Base-by-base conservation (phyloP, 2,888 invertebrate genomes). In the Athalia rosae region DNA sequence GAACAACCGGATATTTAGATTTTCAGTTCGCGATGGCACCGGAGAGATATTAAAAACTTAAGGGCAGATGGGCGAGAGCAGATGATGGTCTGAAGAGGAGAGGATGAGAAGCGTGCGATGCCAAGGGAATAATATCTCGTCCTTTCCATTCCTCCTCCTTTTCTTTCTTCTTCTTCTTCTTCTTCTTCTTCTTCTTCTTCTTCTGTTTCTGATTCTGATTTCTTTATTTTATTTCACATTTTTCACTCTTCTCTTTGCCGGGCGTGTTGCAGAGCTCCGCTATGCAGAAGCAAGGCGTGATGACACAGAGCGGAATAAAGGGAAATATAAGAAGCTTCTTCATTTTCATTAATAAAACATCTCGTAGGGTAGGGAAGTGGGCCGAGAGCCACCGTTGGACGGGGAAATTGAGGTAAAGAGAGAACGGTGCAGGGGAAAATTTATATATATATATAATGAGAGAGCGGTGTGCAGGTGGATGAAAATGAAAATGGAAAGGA, bases 311-410 rank as follows among this genome's bases (percentile, higher is more conserved):
- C 71, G 77, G 69, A 69, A 69, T 79, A 71, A 80, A 79, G 81
- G 80, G 82, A 84, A 85, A 84, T 84, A 84, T 84, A 84, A 83
- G 83, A 80, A 81, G 83, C 84, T 80, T 78, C 82, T 85, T 85
- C 85, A 83, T 85, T 85, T 85, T 85, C 85, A 85, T 86, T 85
- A 85, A 85, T 85, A 85, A 86, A 85, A 86, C 84, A 85, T 86
- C 82, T 84, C 81, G 82, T 82, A 66, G 41, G 66, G 4, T 3
- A 13, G 0, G 48, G 50, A 45, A 47, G 47, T 11, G 50, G 28
- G 28, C 28, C 28, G 28, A 28, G 28, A 28, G 28, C 28, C 28
- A 28, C 28, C 28, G 28, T 28, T 28, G 28, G 28, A 28, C 28
- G 28, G 28, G 67, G 53, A 53, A 67, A n/a, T 5, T n/a, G 53